These are phyloP conservation scores for Eclectus roratus DNA, from an alignment of 2,113 vertebrate genomes.

Conservation along the genomic window DNA sequence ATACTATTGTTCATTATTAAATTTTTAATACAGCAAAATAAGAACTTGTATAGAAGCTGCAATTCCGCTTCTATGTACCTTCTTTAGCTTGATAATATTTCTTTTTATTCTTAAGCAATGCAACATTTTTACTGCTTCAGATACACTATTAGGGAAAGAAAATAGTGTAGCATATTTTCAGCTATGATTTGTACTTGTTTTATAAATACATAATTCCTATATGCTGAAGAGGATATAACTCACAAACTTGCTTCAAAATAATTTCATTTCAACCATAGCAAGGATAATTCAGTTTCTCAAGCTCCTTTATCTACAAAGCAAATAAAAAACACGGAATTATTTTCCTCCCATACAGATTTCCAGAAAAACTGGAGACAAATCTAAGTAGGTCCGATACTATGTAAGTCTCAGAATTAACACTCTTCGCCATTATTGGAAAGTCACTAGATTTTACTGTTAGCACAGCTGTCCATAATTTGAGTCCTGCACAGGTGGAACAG, in stretches of 20 bases:
- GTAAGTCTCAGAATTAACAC: background rate
- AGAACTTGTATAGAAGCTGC: background rate
- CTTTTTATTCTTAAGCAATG: background rate
- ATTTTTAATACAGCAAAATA: background rate
- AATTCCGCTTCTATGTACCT: background rate
- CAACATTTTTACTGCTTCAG: background rate
- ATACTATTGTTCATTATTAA: background rate
- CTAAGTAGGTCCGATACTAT: background rate
- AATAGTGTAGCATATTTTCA: background rate
- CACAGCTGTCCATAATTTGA: background rate
- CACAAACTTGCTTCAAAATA: background rate
- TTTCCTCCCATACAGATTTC: background rate
- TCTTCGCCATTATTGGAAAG: background rate
- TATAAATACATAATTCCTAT: background rate
- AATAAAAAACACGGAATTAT: background rate
- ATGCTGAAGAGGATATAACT: background rate
- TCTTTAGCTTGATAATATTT: background rate
- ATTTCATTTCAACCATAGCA: background rate
- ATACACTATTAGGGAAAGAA: background rate
- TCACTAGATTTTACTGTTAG: background rate
- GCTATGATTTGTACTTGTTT: background rate
- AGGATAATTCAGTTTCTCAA: background rate
- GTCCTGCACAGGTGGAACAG: background rate
- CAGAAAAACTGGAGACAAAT: background rate
- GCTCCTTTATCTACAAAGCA: background rate